Conservation (phyloP, 2,113 vertebrate genomes). For the Aptenodytes forsteri region DNA sequence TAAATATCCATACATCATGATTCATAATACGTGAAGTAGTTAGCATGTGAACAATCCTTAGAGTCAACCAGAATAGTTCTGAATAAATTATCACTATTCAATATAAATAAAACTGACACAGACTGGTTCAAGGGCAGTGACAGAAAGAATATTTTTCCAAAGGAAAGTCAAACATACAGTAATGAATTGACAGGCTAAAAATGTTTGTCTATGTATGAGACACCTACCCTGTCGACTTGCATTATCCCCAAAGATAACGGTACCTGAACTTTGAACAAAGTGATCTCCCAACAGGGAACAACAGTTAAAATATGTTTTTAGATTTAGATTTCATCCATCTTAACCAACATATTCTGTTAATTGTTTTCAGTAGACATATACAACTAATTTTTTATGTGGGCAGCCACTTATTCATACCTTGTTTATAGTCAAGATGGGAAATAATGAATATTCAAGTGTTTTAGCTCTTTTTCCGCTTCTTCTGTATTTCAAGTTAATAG, state of each 20-base stretch:
- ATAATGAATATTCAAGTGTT: background rate
- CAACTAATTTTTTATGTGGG: background rate
- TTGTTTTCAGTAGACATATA: background rate
- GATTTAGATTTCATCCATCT: background rate
- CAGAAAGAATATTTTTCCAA: background rate
- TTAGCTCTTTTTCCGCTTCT: background rate
- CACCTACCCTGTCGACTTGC: background rate
- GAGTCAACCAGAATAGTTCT: background rate
- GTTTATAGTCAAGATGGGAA: background rate
- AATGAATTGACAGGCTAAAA: background rate
- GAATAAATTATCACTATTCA: background rate
- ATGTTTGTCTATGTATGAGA: background rate
- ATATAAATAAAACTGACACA: background rate
- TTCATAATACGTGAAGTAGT: background rate
- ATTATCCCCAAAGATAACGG: background rate
- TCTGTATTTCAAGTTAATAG: background rate
- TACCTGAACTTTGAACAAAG: background rate
- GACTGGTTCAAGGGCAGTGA: background rate
- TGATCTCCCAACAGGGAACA: background rate
- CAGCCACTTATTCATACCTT: background rate
- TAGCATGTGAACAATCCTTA: background rate
- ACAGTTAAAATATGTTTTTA: background rate
- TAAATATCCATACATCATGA: background rate
- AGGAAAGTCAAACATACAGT: background rate
- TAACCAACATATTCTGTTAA: background rate